Base-by-base conservation (phyloP, 2,888 invertebrate genomes). In the Ochropleura leucogaster region DNA sequence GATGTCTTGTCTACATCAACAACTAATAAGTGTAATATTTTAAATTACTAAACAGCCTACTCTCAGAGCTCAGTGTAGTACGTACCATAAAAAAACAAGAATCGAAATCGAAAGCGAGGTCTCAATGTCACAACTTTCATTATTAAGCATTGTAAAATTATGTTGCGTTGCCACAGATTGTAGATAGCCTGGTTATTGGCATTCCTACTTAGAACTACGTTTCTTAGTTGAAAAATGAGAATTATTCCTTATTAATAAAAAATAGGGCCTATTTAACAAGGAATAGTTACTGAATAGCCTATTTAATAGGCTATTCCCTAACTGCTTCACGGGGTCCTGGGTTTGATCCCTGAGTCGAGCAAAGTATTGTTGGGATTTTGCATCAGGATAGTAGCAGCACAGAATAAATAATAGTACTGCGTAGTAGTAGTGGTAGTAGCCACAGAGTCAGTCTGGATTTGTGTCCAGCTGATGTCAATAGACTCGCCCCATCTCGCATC, bases 91-190 rank as follows among this genome's bases (percentile, higher is more conserved):
- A 79, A 74, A 72, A 74, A 4, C 20, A 63, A 71, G 60, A 63
- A 74, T 57, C 68, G 74, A 79, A 83, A 83, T 77, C 69, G 84
- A 84, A 82, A 84, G 72, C 83, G 79, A 84, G 85, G 83, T 74
- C 77, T 70, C 84, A 63, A 77, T 68, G 80, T 73, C 63, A 62
- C 77, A 62, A 85, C 85, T 83, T 85, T 83, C 82, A 67, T 71
- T 74, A 65, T 59, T 49, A 77, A 30, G 53, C 53, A 47, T 77
- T 74, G 78, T 57, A 72, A 59, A 70, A 70, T 62, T 63, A 60
- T 30, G 67, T 30, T 68, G 47, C 30, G 20, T 66, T 67, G 59
- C 20, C n/a, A 42, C 9, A 47, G 65, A 65, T 55, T 73, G 12
- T 59, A 18, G 0, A 55, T 46, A 42, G 20, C 51, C 12, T 73